Conservation (phyloP, 1,140 invertebrate genomes). For the Drosophila nikananu region DNA sequence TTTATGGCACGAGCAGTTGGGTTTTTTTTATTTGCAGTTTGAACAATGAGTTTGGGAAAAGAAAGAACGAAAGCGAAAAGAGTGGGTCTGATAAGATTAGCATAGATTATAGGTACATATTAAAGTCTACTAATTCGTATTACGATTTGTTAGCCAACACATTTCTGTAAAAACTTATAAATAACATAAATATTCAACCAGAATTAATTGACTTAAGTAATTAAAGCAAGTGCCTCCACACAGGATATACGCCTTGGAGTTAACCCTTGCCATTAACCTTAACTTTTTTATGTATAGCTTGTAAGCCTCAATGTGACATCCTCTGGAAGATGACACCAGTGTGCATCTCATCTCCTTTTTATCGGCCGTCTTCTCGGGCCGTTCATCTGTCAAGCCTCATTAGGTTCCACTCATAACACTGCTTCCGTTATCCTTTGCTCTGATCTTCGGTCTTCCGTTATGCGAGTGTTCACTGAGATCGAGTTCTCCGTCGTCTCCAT, state of each 20-base stretch:
- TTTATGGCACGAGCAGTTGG: slow-evolving; percentile 7
- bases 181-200: neutral
- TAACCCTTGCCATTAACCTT: slow-evolving; percentile 9
- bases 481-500: slow-evolving; percentile 3
- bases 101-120: neutral
- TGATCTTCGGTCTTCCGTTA: slow-evolving; percentile 51
- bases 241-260: slow-evolving; percentile 20
- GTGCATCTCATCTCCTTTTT: slow-evolving; percentile 2
- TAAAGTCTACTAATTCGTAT: neutral
- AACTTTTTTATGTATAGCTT: slow-evolving; percentile 6
- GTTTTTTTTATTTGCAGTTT: neutral
- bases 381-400: slow-evolving; percentile 52
- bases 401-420: slow-evolving; percentile 43
- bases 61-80: neutral
- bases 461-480: slow-evolving; percentile 3
- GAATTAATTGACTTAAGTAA: neutral
- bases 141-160: neutral
- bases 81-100: neutral
- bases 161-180: neutral
- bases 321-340: slow-evolving; percentile 36
- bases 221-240: neutral
- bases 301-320: slow-evolving; percentile 18
- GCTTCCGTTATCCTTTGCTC: slow-evolving; percentile 46
- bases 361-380: slow-evolving; percentile 10
- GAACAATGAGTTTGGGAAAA: neutral